Base-by-base conservation (phyloP, 2,888 invertebrate species). In the Dexiosoma caninum region DNA sequence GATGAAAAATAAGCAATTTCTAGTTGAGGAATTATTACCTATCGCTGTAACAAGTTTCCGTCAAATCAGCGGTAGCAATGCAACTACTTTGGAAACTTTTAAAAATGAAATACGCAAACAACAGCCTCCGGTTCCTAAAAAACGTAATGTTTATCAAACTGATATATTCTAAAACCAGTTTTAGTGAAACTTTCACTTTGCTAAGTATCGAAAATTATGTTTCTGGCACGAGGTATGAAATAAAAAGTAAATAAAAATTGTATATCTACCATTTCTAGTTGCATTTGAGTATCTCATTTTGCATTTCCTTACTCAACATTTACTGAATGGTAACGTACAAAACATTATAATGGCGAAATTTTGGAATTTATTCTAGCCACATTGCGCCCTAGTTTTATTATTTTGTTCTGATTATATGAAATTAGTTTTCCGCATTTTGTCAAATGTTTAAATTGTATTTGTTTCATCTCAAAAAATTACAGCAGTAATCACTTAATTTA, bases 141-240 rank as follows among this genome's bases (percentile, higher is more conserved):
- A 90, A 70, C 87, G 90, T 10, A 90, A 88, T 83, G 87, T 90
- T 64, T 90, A 90, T 77, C 89, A 89, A 83, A 90, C 90, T 2
- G 90, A 90, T 85, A 87, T 90, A 5, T 87, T 90, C 53, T 90
- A 88, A 84, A 74, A 53, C 8, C 7, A 5, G 6, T 6, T 23
- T 35, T 57, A 10, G 35, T 78, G 59, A 44, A 27, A 70, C 53
- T 66, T 81, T 10, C 9, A 14, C 1, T 12, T 12, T 42, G 37
- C n/a, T 37, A 37, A 37, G 14, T 37, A 37, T 37, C 3, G n/a
- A 12, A 37, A 37, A 44, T 44, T 16, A 19, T 44, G 16, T 6
- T 27, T 27, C 27, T 27, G 27, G 19, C 2, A 44, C 19, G n/a
- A 37, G n/a, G 5, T 14, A 37, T 37, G n/a, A 37, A 37, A 37